These are phyloP conservation scores for Neosilurus hyrtlii DNA, from an alignment of 2,797 vertebrate species.

Conservation along the genomic window DNA sequence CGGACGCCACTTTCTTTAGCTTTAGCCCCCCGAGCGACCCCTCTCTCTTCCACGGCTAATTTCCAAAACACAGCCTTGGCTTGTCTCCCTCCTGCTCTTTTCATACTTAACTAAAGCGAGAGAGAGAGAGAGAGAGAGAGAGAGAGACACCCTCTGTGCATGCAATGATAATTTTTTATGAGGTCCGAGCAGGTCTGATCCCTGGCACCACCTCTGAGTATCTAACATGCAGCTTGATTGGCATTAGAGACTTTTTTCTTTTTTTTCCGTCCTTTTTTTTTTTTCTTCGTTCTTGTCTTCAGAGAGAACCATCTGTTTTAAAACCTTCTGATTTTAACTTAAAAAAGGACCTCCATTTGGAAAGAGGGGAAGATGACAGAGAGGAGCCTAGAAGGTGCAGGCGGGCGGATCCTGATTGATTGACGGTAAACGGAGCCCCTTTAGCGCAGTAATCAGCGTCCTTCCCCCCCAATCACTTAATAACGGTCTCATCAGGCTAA, in stretches of 20 bases:
- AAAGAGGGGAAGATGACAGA: no score
- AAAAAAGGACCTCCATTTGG: slow-evolving; percentile 56
- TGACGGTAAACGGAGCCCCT: slow-evolving; percentile 61
- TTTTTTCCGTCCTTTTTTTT: no score
- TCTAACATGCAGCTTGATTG: background rate
- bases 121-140: slow-evolving; percentile 4
- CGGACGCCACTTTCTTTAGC: slow-evolving; percentile 9
- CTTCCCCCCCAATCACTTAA: slow-evolving; percentile 67
- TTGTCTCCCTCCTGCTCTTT: slow-evolving; percentile 46
- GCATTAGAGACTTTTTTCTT: background rate
- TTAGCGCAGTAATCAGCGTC: slow-evolving; percentile 58
- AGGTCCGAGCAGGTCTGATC: slow-evolving; percentile 38
- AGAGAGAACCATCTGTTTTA: no score
- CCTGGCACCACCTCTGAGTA: background rate
- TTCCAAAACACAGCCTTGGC: slow-evolving; percentile 53
- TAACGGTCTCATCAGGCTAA: slow-evolving; percentile 75
- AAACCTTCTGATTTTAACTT: no score
- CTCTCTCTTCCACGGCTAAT: slow-evolving; percentile 54
- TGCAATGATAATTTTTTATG: slow-evolving; percentile 44
- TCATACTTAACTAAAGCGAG: slow-evolving; percentile 28
- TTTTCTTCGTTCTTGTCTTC: slow-evolving; percentile 65
- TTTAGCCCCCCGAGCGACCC: slow-evolving; percentile 43
- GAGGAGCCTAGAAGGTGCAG: slow-evolving; percentile 37
- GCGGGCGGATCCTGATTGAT: slow-evolving; percentile 60
- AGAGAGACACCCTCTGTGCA: slow-evolving; percentile 29